Conservation (phyloP, 2,888 invertebrate genomes). For the Drosophila multiciliata region DNA sequence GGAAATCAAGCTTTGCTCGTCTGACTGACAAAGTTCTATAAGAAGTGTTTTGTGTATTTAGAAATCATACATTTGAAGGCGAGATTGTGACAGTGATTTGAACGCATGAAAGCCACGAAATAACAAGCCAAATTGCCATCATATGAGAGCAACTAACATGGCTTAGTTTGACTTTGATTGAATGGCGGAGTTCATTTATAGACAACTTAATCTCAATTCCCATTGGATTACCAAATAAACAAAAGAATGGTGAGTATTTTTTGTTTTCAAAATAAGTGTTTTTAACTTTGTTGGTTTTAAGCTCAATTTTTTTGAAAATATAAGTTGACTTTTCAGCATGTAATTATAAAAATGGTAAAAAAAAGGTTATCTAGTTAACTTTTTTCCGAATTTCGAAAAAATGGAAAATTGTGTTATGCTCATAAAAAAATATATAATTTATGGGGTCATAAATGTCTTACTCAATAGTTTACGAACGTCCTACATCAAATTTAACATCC, state of each 20-base stretch:
- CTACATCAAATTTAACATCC: background rate
- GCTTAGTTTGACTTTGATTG: constrained; percentile 40
- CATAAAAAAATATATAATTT: background rate
- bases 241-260: constrained; percentile 25
- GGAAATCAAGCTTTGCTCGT: background rate
- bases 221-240: constrained; percentile 31
- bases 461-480: background rate
- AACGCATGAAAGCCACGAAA: constrained; percentile 38
- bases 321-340: background rate
- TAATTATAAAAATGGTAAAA: no score
- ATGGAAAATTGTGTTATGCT: background rate
- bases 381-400: background rate
- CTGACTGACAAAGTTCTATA: constrained; percentile 26
- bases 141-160: background rate
- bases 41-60: constrained; percentile 26
- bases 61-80: constrained; percentile 25
- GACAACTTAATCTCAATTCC: constrained; percentile 9
- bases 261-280: background rate
- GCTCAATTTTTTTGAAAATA: background rate
- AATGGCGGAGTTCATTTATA: constrained; percentile 15
- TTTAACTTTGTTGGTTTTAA: background rate
- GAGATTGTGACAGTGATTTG: constrained; percentile 57
- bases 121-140: constrained; percentile 41
- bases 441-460: background rate
- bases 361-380: no score